Evolutionary conservation across 2,797 vertebrate species (phyloP).

Genomic region (Vultur gryphus): DNA sequence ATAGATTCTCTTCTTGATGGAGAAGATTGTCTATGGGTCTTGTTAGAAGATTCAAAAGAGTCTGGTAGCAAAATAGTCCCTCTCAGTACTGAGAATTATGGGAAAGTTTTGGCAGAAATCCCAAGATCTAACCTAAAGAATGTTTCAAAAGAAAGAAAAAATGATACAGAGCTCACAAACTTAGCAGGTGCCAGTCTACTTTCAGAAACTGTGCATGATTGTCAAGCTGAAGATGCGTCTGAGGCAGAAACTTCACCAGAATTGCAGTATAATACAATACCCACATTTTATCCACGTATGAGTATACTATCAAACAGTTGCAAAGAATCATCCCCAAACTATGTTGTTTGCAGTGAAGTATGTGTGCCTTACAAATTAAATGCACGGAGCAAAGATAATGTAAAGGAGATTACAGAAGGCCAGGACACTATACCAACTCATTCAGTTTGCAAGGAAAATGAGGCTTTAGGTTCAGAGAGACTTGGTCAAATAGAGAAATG

Average conservation of each 20-base stretch:
- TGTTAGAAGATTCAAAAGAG: not conserved
- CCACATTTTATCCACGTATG: not conserved
- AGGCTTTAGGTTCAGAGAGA: not conserved
- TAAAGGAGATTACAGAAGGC: not conserved
- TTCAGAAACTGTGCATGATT: not conserved
- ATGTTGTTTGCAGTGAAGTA: not conserved
- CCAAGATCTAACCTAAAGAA: not conserved
- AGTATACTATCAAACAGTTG: not conserved
- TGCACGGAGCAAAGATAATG: not conserved
- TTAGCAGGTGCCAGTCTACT: not conserved
- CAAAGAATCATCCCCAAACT: not conserved
- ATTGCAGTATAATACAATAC: not conserved
- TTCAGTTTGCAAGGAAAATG: not conserved
- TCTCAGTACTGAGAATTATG: not conserved
- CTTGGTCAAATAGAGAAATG: not conserved
- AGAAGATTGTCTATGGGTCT: not conserved
- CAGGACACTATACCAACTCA: not conserved
- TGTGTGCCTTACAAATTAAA: constrained; percentile 1
- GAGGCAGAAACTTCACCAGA: not conserved
- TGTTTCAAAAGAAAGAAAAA: not conserved
- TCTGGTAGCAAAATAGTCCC: not conserved
- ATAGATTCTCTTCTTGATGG: not conserved
- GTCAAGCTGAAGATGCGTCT: not conserved
- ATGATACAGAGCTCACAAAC: not conserved
- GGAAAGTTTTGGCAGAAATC: not conserved